Base-by-base conservation (phyloP, 2,888 invertebrate genomes). In the Rhagophthalmus giganteus region DNA sequence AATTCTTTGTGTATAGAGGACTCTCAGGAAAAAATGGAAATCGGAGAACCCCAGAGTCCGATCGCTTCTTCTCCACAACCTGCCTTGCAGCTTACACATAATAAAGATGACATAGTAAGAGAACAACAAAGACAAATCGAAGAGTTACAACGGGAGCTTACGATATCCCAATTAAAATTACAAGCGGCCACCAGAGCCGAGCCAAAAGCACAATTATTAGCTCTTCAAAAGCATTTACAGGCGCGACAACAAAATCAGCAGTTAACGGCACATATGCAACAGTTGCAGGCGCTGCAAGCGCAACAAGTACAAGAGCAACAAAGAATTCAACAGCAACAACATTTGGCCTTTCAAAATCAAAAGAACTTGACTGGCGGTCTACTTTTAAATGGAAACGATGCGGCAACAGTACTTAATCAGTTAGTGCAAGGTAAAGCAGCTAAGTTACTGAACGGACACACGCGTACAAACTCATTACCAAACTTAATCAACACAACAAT, bases 101-200 rank as follows among this genome's bases (percentile, higher is more conserved):
- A 60, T 27, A 65, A 67, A 33, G 88, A 90, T 65, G 90, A 90
- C 62, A 83, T 90, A 51, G 85, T 92, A 40, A 82, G 85, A 53
- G 90, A 91, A 65, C 94, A 94, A 70, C 86, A 88, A 65, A 83
- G 89, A 41, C 87, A 89, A 73, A 95, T 95, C 61, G 90, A 92
- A 66, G 91, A 93, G 66, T 77, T 94, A 32, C 90, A 94, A 71
- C 77, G 91, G 1, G 89, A 91, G 66, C 69, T 91, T 59, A 86
- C 87, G 52, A 83, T 86, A 58, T 89, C 88, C 1, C 86, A 90
- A 54, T 82, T 87, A 61, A 88, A 90, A 68, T 70, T 90, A 57
- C 86, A 88, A 64, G 84, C 84, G 57, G 81, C 83, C 31, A 71
- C 73, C 0, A 55, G 72, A 30, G 58, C 64, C 1, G 73, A 74